phyloP scores from a whole-genome alignment of 2,797 vertebrate genomes.

The Spheniscus humboldti region DNA sequence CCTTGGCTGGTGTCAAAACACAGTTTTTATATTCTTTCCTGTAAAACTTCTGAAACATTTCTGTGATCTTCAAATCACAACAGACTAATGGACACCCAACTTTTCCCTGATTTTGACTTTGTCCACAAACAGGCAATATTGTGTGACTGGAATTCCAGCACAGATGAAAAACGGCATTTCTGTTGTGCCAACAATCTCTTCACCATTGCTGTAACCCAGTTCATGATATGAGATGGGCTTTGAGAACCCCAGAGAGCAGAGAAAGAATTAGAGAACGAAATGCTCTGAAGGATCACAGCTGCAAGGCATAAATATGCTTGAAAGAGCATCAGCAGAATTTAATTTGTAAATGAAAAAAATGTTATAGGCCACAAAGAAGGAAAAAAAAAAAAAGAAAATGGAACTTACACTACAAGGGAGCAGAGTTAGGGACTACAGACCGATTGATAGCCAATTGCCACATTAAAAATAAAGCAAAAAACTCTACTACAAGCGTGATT shows the following conservation, averaged over 20 bases:
- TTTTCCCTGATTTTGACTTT: background rate
- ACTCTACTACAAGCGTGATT: background rate
- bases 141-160: background rate
- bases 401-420: background rate
- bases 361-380: background rate
- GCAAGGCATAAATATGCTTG: background rate
- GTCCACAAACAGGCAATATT: background rate
- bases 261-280: background rate
- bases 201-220: background rate
- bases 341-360: background rate
- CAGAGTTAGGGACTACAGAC: background rate
- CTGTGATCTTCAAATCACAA: background rate
- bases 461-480: background rate
- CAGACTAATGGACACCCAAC: background rate
- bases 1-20: background rate
- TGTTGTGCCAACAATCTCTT: background rate
- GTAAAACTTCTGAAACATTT: background rate
- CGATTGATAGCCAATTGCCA: rapidly evolving
- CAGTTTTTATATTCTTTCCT: background rate
- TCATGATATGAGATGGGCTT: background rate
- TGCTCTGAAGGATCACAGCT: background rate
- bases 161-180: background rate
- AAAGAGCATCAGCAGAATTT: background rate
- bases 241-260: background rate
- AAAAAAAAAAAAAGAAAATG: background rate